Base-by-base conservation (phyloP, 2,888 invertebrate genomes). In the Lingula anatina region DNA sequence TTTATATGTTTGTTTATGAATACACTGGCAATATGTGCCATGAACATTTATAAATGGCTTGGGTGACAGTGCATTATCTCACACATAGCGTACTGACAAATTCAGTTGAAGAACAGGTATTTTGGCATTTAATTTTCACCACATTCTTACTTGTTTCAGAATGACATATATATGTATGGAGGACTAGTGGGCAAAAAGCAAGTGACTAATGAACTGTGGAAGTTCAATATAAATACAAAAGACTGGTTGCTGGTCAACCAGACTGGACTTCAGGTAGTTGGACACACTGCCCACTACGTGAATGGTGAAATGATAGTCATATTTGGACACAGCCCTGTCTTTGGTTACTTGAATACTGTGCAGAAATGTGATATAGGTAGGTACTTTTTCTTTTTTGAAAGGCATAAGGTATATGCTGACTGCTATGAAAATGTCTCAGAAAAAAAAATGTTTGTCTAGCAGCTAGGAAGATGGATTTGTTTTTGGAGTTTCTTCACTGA, bases 281-380 rank as follows among this genome's bases (percentile, higher is more conserved):
- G 79, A 46, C 99, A 99, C 73, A 88, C 94, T 0, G 91, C 96
- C 0, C 93, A 92, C n/a, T 77, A 95, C 23, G 86, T 94, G 15
- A 70, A 71, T 68, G 70, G 76, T 43, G 85, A 87, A 54, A 96
- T 99, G 96, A 84, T 95, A 50, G 87, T 95, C 12, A 89, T 99
- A 65, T 97, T 99, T 75, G 99, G 99, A 0, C 91, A 95, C 75
- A 95, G 93, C 18, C 92, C 94, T 0, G 84, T 87, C 53, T 93
- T 90, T 71, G 97, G 97, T 12, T 97, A 95, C 75, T 80, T 95
- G 53, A 94, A 95, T 78, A 86, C 88, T 31, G 92, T 99, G 9
- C 93, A 93, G 79, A 80, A 82, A 46, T 78, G 69, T 49, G 60
- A 71, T 53, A 64, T 80, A 51, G 68, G 79, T 80, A 59, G 56